A percentile compares a stretch with the other conserved stretches of the same genome.
These are phyloP conservation scores for Bothrops jararaca DNA, from an alignment of 2,113 vertebrate genomes.

Conservation along the genomic window DNA sequence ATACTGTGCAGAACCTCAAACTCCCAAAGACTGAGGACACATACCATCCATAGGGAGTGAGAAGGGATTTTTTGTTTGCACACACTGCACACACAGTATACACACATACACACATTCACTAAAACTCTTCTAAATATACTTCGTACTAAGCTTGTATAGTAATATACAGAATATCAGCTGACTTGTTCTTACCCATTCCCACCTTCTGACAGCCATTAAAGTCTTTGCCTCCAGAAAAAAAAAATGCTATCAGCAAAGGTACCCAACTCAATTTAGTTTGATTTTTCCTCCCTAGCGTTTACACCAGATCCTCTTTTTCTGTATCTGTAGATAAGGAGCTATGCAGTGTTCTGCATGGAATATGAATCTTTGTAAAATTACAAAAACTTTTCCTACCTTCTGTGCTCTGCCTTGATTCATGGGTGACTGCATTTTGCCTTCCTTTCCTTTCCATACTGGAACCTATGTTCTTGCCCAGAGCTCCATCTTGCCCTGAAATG, in stretches of 20 bases:
- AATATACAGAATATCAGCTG: background rate
- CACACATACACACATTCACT: background rate
- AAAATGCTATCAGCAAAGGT: background rate
- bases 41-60: background rate
- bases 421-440: background rate
- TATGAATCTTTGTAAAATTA: background rate
- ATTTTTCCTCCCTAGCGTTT: too few species aligned
- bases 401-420: background rate
- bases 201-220: background rate
- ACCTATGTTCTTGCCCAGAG: background rate
- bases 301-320: background rate
- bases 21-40: background rate
- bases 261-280: background rate
- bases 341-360: background rate
- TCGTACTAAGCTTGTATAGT: background rate
- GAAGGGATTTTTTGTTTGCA: background rate
- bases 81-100: background rate
- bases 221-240: background rate
- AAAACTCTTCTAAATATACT: background rate
- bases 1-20: background rate
- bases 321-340: background rate
- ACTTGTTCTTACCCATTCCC: background rate
- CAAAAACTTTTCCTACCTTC: background rate
- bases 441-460: background rate
- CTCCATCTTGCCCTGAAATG: background rate